Percentiles rank a stretch among this genome's conserved stretches.
phyloP scores from a whole-genome alignment of 1,140 invertebrate species.

The Akabosia matsudoensis region DNA sequence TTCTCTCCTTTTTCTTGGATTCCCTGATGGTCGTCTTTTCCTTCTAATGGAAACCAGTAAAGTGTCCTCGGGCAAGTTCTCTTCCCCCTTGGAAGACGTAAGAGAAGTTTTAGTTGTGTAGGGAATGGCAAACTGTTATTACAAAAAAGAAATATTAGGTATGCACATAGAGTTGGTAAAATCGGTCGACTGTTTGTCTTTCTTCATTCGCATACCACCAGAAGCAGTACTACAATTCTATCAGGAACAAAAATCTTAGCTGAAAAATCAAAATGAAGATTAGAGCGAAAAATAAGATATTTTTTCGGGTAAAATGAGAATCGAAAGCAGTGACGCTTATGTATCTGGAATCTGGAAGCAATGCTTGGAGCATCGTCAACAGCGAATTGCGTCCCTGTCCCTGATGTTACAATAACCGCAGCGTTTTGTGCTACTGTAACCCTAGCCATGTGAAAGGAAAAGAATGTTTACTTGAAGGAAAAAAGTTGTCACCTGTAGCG shows the following conservation, averaged over 20 bases:
- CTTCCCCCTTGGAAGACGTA: too few relatives aligned
- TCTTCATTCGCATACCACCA: too few relatives aligned
- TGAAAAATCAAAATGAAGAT: not conserved
- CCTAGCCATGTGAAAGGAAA: too few relatives aligned
- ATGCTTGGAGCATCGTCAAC: not conserved
- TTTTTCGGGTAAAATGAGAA: not conserved
- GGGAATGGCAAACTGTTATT: too few relatives aligned
- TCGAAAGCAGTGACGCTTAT: not conserved
- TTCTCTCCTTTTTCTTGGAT: not conserved
- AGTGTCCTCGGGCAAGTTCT: conserved; percentile 5
- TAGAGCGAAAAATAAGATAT: not conserved
- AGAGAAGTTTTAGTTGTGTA: too few relatives aligned
- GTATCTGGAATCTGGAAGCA: not conserved
- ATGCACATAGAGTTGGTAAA: too few relatives aligned
- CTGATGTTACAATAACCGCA: not conserved
- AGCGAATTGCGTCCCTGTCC: too few relatives aligned
- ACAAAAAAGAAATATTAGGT: too few relatives aligned
- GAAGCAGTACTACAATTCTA: too few relatives aligned
- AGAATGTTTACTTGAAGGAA: too few relatives aligned
- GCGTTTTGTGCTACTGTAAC: not conserved
- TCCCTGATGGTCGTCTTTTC: not conserved
- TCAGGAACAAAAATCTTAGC: not conserved
- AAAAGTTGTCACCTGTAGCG: too few relatives aligned
- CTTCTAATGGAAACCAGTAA: conserved; percentile 8
- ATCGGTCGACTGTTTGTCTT: too few relatives aligned